Evolutionary conservation across 2,113 vertebrate genomes (phyloP).

Genomic region (Cyanoramphus novaezelandiae): DNA sequence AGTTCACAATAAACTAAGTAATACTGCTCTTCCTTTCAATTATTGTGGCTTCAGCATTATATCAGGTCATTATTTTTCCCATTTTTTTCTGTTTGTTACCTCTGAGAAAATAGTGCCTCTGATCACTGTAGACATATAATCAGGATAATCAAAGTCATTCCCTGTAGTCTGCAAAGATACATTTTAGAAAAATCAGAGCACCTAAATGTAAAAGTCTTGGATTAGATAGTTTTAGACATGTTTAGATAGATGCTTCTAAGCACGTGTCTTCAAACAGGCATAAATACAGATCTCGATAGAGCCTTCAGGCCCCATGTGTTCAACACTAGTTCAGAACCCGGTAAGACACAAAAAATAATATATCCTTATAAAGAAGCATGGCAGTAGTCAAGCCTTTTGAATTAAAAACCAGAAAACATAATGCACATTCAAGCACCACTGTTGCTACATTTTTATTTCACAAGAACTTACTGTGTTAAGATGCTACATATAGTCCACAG

Average conservation of each 20-base stretch:
- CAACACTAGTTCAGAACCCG: background rate
- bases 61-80: background rate
- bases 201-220: background rate
- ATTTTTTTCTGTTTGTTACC: background rate
- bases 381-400: background rate
- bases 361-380: background rate
- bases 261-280: background rate
- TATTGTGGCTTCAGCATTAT: background rate
- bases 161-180: background rate
- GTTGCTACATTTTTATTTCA: background rate
- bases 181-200: background rate
- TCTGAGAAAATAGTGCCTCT: background rate
- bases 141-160: background rate
- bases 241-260: background rate
- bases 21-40: constrained; percentile 9
- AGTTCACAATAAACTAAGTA: background rate
- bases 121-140: background rate
- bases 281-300: background rate
- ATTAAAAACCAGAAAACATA: background rate
- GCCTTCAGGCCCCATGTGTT: background rate
- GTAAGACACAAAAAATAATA: background rate
- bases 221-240: background rate
- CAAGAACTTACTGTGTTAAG: background rate
- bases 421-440: background rate
- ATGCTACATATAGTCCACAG: background rate